phyloP scores from a whole-genome alignment of 2,888 invertebrate species.

The Branchellion lobata region DNA sequence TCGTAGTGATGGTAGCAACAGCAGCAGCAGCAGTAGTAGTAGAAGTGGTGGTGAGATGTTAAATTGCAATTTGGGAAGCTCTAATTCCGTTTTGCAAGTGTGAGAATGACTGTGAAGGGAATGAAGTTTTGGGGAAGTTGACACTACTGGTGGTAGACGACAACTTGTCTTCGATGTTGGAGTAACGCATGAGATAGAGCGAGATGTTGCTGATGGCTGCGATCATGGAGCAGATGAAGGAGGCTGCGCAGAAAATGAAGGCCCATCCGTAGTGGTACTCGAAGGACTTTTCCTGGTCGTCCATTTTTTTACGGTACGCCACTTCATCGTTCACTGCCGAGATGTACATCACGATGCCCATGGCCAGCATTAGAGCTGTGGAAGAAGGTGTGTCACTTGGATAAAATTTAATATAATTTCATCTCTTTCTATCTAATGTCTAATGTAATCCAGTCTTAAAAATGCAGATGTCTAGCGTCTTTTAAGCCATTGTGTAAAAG shows the following conservation, averaged over 20 bases:
- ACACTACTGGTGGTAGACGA: neutral
- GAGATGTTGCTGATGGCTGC: conserved; percentile 59
- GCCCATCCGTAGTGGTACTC: conserved; percentile 60
- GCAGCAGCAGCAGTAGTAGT: no score
- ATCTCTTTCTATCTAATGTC: no score
- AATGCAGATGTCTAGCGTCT: no score
- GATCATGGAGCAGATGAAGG: conserved; percentile 58
- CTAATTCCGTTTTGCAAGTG: neutral
- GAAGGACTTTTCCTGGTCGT: conserved; percentile 53
- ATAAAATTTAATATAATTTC: no score
- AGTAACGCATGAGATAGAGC: conserved; percentile 55
- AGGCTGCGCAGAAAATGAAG: conserved; percentile 59
- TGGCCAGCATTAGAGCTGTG: conserved; percentile 57
- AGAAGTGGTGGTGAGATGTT: neutral
- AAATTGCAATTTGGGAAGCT: conserved; percentile 1
- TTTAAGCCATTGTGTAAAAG: no score
- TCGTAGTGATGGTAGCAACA: no score
- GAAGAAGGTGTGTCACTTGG: no score
- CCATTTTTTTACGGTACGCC: conserved; percentile 56
- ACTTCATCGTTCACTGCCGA: conserved; percentile 61
- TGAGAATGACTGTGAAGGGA: neutral
- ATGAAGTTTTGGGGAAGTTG: neutral
- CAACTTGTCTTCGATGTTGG: conserved; percentile 42
- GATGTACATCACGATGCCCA: conserved; percentile 60
- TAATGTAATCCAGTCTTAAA: no score